Evolutionary conservation across 2,888 invertebrate genomes (phyloP).

Genomic region (Lasioglossum zephyrum): DNA sequence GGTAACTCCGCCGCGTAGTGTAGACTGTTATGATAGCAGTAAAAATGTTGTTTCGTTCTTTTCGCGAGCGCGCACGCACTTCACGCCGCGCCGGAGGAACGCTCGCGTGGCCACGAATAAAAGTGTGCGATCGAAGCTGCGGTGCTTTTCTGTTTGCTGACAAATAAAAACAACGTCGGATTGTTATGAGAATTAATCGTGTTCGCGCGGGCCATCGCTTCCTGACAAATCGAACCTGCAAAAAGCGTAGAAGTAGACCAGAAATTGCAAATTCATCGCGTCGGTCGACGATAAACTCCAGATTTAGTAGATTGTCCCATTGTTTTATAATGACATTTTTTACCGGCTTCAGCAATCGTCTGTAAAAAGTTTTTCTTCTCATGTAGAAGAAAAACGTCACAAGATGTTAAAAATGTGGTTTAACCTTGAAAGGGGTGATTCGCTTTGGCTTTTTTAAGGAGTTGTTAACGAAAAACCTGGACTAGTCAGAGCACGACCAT

Average conservation of each 20-base stretch:
- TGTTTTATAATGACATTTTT: too few species aligned
- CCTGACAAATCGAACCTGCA: neutral
- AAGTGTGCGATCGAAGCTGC: neutral
- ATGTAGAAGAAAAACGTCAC: too few species aligned
- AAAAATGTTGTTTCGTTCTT: constrained; percentile 42
- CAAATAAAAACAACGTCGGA: neutral
- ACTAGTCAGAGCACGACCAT: too few species aligned
- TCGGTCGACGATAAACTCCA: neutral
- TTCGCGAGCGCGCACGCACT: neutral
- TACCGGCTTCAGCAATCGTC: too few species aligned
- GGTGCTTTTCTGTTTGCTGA: neutral
- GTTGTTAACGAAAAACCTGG: too few species aligned
- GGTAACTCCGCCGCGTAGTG: constrained; percentile 39
- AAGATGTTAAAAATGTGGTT: too few species aligned
- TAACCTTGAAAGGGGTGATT: too few species aligned
- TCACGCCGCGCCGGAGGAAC: neutral
- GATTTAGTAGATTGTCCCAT: neutral
- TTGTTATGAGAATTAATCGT: neutral
- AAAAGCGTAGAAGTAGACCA: neutral
- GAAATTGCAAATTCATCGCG: neutral
- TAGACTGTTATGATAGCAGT: constrained; percentile 54
- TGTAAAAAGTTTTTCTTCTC: too few species aligned
- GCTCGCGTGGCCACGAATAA: neutral
- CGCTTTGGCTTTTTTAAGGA: too few species aligned
- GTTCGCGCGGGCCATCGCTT: neutral